A percentile compares a stretch with the other conserved stretches of the same genome.
Evolutionary conservation across 64 coral and sea anemone species (phyloP).

Genomic region (Pocillopora verrucosa): DNA sequence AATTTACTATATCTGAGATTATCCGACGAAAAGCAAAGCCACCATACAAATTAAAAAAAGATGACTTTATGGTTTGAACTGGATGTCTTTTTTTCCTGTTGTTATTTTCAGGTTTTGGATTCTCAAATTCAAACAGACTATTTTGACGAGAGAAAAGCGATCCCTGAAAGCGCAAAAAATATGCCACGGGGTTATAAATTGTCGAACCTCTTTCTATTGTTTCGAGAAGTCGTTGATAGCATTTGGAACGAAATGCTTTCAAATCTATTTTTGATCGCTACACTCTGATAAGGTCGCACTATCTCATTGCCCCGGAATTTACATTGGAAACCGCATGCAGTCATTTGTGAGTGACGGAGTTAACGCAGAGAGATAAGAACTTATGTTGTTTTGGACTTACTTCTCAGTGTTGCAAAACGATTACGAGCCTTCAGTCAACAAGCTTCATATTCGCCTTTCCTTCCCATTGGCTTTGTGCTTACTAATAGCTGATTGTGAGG

Average conservation of each 20-base stretch:
- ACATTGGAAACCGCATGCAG: not conserved
- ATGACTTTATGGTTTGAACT: not conserved
- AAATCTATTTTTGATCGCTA: not conserved
- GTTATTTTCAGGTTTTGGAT: not conserved
- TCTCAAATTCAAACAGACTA: not conserved
- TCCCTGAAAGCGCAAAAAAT: not conserved
- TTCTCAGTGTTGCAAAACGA: not conserved
- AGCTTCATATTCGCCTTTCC: no score
- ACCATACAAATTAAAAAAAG: not conserved
- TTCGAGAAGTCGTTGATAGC: not conserved
- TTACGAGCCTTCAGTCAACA: not conserved
- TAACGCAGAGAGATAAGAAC: not conserved
- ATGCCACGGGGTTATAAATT: not conserved
- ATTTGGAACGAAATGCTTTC: not conserved
- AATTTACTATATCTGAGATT: not conserved
- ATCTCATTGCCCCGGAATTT: not conserved
- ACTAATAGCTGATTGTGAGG: no score
- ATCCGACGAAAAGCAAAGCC: not conserved
- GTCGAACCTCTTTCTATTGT: not conserved
- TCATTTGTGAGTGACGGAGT: not conserved
- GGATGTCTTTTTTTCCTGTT: not conserved
- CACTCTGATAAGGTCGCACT: not conserved
- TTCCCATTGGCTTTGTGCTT: no score
- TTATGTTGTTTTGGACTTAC: not conserved
- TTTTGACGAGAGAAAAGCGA: not conserved